phyloP scores from a whole-genome alignment of 1,140 invertebrate species.

The Conopomorpha cramerella region DNA sequence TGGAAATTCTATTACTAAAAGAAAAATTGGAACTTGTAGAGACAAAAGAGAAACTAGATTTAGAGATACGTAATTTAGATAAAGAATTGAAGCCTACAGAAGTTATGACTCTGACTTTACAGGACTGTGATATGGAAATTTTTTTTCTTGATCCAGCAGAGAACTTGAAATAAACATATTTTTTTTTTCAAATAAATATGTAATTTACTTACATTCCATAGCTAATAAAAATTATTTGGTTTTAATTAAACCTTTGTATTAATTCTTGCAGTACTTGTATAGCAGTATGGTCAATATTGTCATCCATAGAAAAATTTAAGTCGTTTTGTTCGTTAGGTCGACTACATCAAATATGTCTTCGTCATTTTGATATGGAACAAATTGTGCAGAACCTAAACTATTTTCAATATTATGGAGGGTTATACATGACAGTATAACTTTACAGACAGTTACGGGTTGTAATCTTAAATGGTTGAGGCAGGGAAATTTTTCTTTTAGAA shows the following conservation, averaged over 20 bases:
- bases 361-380: not conserved
- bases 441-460: not conserved
- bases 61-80: constrained; percentile 4
- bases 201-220: too few relatives aligned
- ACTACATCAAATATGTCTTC: too few relatives aligned
- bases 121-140: not conserved
- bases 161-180: not conserved
- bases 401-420: not conserved
- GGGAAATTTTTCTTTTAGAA: too few relatives aligned
- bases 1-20: constrained; percentile 2
- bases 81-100: constrained; percentile 1
- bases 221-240: not conserved
- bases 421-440: not conserved
- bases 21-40: not conserved
- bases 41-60: constrained; percentile 2
- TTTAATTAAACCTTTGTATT: constrained; percentile 1
- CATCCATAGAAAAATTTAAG: not conserved
- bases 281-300: not conserved
- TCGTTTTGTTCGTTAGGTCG: too few relatives aligned
- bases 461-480: constrained; percentile 1
- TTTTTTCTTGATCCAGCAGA: too few relatives aligned
- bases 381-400: not conserved
- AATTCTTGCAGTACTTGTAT: not conserved
- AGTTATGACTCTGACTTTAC: not conserved
- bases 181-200: not conserved